A percentile compares a stretch with the other conserved stretches of the same genome.
Conservation (phyloP, 1,140 invertebrate genomes). For the Lepidurus couesii region DNA sequence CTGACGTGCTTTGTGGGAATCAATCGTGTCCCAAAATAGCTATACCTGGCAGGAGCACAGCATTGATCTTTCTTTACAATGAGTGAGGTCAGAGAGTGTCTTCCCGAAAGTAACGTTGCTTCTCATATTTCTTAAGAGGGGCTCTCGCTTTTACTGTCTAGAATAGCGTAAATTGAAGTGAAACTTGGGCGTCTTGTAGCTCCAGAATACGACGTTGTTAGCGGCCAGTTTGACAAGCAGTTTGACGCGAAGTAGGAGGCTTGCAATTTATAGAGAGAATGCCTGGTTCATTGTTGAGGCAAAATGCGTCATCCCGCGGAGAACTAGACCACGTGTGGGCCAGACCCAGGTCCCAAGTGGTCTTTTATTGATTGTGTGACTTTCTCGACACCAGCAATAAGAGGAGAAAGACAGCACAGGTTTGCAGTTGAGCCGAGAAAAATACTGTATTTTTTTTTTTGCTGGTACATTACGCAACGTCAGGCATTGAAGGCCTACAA, state of each 20-base stretch:
- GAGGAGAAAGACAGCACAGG: not conserved
- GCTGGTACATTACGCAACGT: too few species aligned
- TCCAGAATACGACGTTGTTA: not conserved
- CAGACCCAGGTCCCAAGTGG: not conserved
- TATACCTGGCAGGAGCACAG: too few species aligned
- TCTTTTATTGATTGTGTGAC: conserved; percentile 16
- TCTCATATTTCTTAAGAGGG: too few species aligned
- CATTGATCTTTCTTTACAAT: too few species aligned
- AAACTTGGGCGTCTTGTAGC: not conserved
- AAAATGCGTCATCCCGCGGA: not conserved
- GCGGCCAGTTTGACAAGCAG: not conserved
- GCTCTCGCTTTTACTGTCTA: too few species aligned
- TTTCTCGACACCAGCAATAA: not conserved
- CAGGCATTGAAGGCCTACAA: too few species aligned
- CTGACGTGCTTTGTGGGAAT: too few species aligned
- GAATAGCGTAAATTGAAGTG: not conserved
- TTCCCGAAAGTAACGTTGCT: too few species aligned
- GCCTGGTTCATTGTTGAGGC: not conserved
- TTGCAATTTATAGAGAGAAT: not conserved
- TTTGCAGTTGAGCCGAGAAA: not conserved
- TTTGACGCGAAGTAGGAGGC: not conserved
- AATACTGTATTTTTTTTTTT: not conserved
- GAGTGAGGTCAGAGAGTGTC: too few species aligned
- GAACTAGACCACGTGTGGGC: not conserved
- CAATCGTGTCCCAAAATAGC: too few species aligned